Conservation (phyloP, 1,140 invertebrate genomes). For the Lepidotrigona ventralis region DNA sequence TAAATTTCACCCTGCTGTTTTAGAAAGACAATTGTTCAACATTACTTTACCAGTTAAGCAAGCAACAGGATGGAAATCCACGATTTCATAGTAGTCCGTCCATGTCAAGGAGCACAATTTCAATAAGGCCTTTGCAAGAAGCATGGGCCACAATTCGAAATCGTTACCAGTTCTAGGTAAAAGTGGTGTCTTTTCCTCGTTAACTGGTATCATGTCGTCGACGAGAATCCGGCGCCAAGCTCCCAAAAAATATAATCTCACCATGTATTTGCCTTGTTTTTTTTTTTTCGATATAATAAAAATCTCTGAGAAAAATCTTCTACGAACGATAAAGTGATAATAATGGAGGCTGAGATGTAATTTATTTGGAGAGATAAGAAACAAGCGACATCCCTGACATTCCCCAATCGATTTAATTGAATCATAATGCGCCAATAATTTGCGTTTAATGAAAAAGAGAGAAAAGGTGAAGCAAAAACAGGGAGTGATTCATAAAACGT, state of each 20-base stretch:
- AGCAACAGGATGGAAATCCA: conserved; percentile 60
- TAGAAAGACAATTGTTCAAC: too few species aligned
- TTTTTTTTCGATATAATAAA: conserved; percentile 3
- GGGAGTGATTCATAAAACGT: not conserved
- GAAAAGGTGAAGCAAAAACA: too few species aligned
- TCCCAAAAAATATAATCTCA: conserved; percentile 65
- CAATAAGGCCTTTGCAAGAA: conserved; percentile 66
- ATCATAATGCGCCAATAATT: not conserved
- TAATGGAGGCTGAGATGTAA: not conserved
- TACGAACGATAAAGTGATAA: not conserved
- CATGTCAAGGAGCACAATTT: conserved; percentile 61
- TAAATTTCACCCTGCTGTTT: too few species aligned
- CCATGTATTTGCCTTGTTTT: conserved; percentile 63
- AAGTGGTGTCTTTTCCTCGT: conserved; percentile 52
- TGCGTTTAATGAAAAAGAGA: not conserved
- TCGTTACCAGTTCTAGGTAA: conserved; percentile 60
- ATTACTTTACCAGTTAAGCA: conserved; percentile 61
- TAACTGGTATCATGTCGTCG: conserved; percentile 66
- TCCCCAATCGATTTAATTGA: not conserved
- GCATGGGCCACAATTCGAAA: conserved; percentile 67
- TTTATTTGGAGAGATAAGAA: not conserved
- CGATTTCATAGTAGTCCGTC: conserved; percentile 50
- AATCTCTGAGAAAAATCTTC: not conserved
- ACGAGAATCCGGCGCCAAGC: conserved; percentile 65
- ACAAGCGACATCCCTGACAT: not conserved